Percentiles rank a stretch among this genome's conserved stretches.
These are phyloP conservation scores for Chaenogobius annularis DNA, from an alignment of 2,113 vertebrate species.

Conservation along the genomic window DNA sequence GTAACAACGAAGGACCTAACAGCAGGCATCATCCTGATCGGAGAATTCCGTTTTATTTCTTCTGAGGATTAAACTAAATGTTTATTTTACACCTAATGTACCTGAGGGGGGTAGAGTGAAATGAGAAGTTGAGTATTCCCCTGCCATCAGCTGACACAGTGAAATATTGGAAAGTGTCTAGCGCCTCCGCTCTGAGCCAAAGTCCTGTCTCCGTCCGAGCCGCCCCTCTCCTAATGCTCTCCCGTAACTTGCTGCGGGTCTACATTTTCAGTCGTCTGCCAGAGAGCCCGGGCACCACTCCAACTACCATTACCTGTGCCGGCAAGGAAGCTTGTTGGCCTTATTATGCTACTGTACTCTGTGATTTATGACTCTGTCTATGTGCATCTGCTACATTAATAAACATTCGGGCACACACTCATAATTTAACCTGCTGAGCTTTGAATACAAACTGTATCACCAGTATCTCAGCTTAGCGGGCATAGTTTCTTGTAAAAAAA, in stretches of 20 bases:
- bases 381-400: slow-evolving; percentile 63
- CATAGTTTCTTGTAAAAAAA: slow-evolving; percentile 10
- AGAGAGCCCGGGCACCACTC: slow-evolving; percentile 54
- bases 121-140: slow-evolving; percentile 11
- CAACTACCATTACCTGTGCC: slow-evolving; percentile 58
- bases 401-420: slow-evolving; percentile 55
- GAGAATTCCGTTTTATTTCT: background rate
- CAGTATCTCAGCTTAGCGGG: slow-evolving; percentile 21
- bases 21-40: background rate
- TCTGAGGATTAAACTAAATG: slow-evolving; percentile 4
- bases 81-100: background rate
- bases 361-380: slow-evolving; percentile 58
- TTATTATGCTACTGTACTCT: slow-evolving; percentile 58
- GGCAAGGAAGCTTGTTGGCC: slow-evolving; percentile 47
- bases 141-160: slow-evolving; percentile 16
- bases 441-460: slow-evolving; percentile 39
- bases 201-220: slow-evolving; percentile 17
- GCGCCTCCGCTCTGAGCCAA: slow-evolving; percentile 14
- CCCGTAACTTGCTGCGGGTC: slow-evolving; percentile 29
- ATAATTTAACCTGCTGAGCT: slow-evolving; percentile 48
- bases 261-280: slow-evolving; percentile 33
- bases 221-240: slow-evolving; percentile 10
- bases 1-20: background rate
- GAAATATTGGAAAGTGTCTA: slow-evolving; percentile 33
- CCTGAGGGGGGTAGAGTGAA: slow-evolving; percentile 16